Evolutionary conservation across 2,797 vertebrate species (phyloP).

Genomic region (Discoglossus pictus): DNA sequence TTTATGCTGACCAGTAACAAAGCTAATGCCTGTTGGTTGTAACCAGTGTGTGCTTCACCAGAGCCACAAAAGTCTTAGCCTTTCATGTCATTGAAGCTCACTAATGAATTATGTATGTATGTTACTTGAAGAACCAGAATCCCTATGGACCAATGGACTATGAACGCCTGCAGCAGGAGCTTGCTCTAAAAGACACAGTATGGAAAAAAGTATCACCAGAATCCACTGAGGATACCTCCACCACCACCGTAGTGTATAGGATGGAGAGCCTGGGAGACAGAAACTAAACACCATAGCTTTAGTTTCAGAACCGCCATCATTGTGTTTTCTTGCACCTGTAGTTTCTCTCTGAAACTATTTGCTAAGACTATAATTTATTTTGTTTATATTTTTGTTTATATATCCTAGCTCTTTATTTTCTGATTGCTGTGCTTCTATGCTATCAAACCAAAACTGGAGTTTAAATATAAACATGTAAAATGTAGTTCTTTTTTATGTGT

Average conservation of each 20-base stretch:
- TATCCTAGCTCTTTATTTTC: slow-evolving; percentile 55
- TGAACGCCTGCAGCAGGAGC: slow-evolving; percentile 96
- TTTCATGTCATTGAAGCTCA: slow-evolving; percentile 67
- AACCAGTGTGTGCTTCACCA: slow-evolving; percentile 4
- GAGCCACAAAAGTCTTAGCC: not conserved
- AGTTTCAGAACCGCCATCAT: slow-evolving; percentile 61
- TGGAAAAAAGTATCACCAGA: slow-evolving; percentile 97
- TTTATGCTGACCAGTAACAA: slow-evolving; percentile 1
- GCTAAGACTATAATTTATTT: slow-evolving; percentile 56
- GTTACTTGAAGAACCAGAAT: slow-evolving; percentile 92
- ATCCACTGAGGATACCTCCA: slow-evolving; percentile 93
- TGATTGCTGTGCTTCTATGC: slow-evolving; percentile 62
- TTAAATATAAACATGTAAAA: slow-evolving; percentile 42
- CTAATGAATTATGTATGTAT: slow-evolving; percentile 89
- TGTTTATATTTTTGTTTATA: slow-evolving; percentile 58
- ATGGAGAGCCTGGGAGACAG: slow-evolving; percentile 87
- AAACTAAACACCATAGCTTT: slow-evolving; percentile 68
- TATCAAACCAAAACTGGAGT: slow-evolving; percentile 56
- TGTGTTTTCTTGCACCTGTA: slow-evolving; percentile 62
- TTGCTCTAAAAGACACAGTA: slow-evolving; percentile 94
- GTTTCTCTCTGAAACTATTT: slow-evolving; percentile 53
- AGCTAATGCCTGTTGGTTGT: not conserved
- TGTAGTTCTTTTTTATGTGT: too few species aligned
- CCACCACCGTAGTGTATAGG: slow-evolving; percentile 98
- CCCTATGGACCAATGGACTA: slow-evolving; percentile 93